Evolutionary conservation across 2,797 vertebrate species (phyloP).

Genomic region (Lithobates sylvaticus): DNA sequence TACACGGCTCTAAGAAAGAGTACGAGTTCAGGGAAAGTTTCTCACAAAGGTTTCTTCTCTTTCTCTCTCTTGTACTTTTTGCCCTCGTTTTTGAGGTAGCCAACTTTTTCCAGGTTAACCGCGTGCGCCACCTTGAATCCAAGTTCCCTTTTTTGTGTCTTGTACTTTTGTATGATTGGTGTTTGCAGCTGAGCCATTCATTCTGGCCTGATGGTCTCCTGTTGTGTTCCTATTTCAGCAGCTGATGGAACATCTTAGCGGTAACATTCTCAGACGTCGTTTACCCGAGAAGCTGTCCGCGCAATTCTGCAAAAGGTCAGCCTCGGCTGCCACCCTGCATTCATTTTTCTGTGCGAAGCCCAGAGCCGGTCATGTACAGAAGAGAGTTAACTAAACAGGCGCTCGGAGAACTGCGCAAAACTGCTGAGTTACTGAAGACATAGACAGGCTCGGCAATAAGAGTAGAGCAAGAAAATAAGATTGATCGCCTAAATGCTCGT

Average conservation of each 20-base stretch:
- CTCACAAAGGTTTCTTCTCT: background rate
- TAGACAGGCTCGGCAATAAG: too few species aligned
- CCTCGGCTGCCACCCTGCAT: slow-evolving; percentile 26
- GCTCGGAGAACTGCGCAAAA: background rate
- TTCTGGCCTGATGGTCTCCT: slow-evolving; percentile 55
- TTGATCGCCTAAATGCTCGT: too few species aligned
- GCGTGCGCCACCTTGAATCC: slow-evolving; percentile 50
- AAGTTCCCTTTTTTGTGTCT: slow-evolving; percentile 28
- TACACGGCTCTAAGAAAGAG: background rate
- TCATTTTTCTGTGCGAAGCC: slow-evolving; percentile 29
- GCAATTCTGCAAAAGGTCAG: slow-evolving; percentile 46
- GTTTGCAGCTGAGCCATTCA: slow-evolving; percentile 44
- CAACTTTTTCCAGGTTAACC: slow-evolving; percentile 49
- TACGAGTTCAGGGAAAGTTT: slow-evolving; percentile 30
- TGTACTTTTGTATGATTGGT: slow-evolving; percentile 58
- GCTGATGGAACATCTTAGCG: slow-evolving; percentile 60
- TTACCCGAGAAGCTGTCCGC: slow-evolving; percentile 47
- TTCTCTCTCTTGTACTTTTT: slow-evolving; percentile 32
- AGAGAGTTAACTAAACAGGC: slow-evolving; percentile 17
- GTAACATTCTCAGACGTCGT: slow-evolving; percentile 39
- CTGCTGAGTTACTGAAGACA: background rate
- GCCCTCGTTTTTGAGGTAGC: slow-evolving; percentile 14
- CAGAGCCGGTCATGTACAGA: slow-evolving; percentile 14
- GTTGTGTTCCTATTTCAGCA: slow-evolving; percentile 59
- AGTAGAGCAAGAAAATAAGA: too few species aligned